Evolutionary conservation across 2,113 vertebrate genomes (phyloP).

Genomic region (Hippocampus comes): DNA sequence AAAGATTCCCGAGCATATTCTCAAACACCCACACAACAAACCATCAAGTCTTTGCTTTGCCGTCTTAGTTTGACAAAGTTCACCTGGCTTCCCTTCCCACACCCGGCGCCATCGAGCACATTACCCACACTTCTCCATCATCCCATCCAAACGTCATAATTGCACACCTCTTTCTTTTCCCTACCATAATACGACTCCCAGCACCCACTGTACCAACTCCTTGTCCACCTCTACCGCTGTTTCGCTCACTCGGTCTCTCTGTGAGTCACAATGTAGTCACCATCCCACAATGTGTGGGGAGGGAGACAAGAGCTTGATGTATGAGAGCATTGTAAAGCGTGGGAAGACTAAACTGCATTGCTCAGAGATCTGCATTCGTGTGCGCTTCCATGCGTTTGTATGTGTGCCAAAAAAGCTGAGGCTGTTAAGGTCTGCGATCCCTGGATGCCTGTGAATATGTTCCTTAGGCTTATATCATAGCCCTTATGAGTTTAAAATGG

Average conservation of each 20-base stretch:
- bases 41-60: not conserved
- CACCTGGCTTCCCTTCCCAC: not conserved
- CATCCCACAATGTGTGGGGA: conserved; percentile 70
- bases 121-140: conserved; percentile 2
- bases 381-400: conserved; percentile 24
- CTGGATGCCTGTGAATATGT: conserved; percentile 38
- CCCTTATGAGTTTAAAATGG: conserved; percentile 31
- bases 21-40: not conserved
- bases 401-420: conserved; percentile 22
- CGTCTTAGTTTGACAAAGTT: not conserved
- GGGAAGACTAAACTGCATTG: conserved; percentile 59
- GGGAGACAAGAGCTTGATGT: conserved; percentile 66
- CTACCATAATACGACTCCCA: conserved; percentile 24
- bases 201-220: conserved; percentile 32
- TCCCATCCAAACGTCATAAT: conserved; percentile 1
- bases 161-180: conserved; percentile 24
- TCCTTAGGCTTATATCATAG: conserved; percentile 39
- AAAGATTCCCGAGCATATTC: not conserved
- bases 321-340: conserved; percentile 66
- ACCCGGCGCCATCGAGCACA: not conserved
- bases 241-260: conserved; percentile 32
- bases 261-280: conserved; percentile 69
- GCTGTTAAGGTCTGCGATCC: conserved; percentile 51
- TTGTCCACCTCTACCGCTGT: conserved; percentile 19
- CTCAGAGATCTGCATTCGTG: conserved; percentile 48